These are phyloP conservation scores for Fragum whitleyi DNA, from an alignment of 2,888 invertebrate genomes.

Conservation along the genomic window DNA sequence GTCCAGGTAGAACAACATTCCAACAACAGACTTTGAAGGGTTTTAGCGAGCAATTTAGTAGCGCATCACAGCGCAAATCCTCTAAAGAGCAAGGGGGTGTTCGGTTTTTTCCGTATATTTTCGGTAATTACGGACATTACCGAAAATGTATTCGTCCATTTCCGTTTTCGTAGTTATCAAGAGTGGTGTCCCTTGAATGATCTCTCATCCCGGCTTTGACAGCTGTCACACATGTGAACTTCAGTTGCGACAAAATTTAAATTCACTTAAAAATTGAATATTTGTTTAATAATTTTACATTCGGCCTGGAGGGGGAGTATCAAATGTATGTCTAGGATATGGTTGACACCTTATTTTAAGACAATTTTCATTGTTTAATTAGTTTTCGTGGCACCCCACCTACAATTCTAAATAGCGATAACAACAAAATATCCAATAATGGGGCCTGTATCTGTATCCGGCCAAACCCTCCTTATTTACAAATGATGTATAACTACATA, in stretches of 20 bases:
- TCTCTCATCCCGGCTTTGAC: not conserved
- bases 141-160: not conserved
- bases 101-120: too few relatives aligned
- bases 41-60: too few relatives aligned
- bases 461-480: not conserved
- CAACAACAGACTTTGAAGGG: too few relatives aligned
- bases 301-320: not conserved
- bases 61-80: too few relatives aligned
- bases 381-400: slow-evolving; percentile 4
- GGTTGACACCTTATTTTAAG: not conserved
- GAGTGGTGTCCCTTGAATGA: slow-evolving; percentile 7
- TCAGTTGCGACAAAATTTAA: not conserved
- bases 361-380: not conserved
- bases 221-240: not conserved
- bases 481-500: not conserved
- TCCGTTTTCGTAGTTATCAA: not conserved
- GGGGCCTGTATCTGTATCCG: slow-evolving; percentile 19
- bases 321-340: not conserved
- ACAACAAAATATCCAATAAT: slow-evolving; percentile 22
- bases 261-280: not conserved
- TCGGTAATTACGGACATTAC: too few relatives aligned
- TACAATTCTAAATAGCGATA: slow-evolving; percentile 16
- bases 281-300: not conserved
- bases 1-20: too few relatives aligned
- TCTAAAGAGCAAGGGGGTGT: too few relatives aligned